Conservation (phyloP, 2,888 invertebrate species). For the Pristionchus entomophagus region DNA sequence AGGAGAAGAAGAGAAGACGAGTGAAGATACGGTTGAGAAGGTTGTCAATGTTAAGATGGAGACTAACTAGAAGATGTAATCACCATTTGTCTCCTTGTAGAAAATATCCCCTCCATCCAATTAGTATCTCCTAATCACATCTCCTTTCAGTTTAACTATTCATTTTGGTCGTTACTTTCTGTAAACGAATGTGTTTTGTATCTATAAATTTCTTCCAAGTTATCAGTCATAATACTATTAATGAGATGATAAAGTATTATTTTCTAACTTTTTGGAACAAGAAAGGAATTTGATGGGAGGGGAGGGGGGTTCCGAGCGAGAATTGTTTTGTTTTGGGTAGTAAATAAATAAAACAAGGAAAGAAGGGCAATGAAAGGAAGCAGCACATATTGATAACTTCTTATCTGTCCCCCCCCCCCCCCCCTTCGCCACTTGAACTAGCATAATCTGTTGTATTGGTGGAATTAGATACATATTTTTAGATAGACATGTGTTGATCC, state of each 20-base stretch:
- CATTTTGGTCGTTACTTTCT: neutral
- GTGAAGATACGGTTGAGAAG: neutral
- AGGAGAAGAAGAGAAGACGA: neutral
- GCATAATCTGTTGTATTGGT: too few species aligned
- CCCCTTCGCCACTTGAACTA: too few species aligned
- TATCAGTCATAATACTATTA: neutral
- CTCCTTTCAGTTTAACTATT: neutral
- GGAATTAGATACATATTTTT: too few species aligned
- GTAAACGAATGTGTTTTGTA: neutral
- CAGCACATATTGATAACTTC: too few species aligned
- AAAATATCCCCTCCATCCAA: neutral
- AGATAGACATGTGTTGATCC: too few species aligned
- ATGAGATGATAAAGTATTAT: neutral
- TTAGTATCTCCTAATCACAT: neutral
- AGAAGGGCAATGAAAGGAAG: neutral
- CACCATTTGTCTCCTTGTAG: neutral
- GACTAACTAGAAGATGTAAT: neutral
- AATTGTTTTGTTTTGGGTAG: neutral
- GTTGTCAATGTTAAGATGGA: conserved; percentile 19
- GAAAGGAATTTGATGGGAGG: neutral
- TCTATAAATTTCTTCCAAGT: neutral
- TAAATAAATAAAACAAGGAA: neutral
- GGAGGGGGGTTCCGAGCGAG: neutral
- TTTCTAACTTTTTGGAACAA: neutral
- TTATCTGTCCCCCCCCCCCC: too few species aligned